phyloP scores from a whole-genome alignment of 2,888 invertebrate species.

The Meghimatium bilineatum region DNA sequence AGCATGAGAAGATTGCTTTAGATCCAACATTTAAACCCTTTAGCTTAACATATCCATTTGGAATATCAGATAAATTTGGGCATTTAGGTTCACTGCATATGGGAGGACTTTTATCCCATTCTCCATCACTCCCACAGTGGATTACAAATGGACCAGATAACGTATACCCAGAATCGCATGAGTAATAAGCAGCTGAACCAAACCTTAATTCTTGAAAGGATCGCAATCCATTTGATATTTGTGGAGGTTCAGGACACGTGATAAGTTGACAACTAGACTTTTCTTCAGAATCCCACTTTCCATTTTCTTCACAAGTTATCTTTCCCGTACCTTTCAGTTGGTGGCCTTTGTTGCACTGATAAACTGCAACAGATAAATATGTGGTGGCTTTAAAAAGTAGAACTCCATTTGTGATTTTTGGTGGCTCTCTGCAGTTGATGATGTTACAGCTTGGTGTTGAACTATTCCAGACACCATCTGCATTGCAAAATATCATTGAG shows the following conservation, averaged over 20 bases:
- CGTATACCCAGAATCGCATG: slow-evolving; percentile 49
- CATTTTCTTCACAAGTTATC: slow-evolving; percentile 57
- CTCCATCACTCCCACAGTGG: slow-evolving; percentile 65
- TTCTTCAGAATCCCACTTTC: slow-evolving; percentile 33
- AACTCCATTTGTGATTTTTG: slow-evolving; percentile 53
- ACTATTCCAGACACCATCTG: slow-evolving; percentile 62
- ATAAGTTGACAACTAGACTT: slow-evolving; percentile 48
- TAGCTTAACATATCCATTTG: slow-evolving; percentile 58
- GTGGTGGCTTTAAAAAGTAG: slow-evolving; percentile 23
- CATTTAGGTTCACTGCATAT: slow-evolving; percentile 65
- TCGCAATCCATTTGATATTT: slow-evolving; percentile 26
- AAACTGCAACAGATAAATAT: slow-evolving; percentile 35
- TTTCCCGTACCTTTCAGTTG: slow-evolving; percentile 51
- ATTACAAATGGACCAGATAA: slow-evolving; percentile 57
- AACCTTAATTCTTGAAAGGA: slow-evolving; percentile 6
- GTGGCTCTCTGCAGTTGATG: slow-evolving; percentile 56
- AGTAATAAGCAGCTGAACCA: slow-evolving; percentile 39
- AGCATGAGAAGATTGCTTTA: slow-evolving; percentile 84
- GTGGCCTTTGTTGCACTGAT: slow-evolving; percentile 55
- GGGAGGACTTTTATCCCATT: slow-evolving; percentile 68
- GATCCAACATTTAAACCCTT: slow-evolving; percentile 46
- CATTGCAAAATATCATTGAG: slow-evolving; percentile 60
- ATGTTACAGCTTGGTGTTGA: slow-evolving; percentile 58
- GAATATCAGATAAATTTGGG: slow-evolving; percentile 51
- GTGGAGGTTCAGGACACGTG: slow-evolving; percentile 49